Conservation (phyloP, 2,888 invertebrate genomes). For the Bugulina stolonifera region DNA sequence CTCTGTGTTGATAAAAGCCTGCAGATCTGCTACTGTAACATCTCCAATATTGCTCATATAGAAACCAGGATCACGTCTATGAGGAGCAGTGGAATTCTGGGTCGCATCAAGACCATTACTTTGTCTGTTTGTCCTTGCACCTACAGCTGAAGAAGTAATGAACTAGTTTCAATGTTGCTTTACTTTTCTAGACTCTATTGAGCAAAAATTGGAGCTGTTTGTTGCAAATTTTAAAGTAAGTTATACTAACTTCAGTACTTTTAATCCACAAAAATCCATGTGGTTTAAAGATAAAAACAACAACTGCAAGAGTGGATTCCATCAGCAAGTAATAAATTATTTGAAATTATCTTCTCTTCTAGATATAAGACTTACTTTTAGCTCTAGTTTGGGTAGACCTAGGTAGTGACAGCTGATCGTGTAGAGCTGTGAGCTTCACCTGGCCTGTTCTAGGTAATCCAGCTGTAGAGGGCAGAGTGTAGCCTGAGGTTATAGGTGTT, state of each 20-base stretch:
- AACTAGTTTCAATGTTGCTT: too few relatives aligned
- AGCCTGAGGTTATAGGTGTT: background rate
- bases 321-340: too few relatives aligned
- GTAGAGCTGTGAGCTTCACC: background rate
- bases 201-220: too few relatives aligned
- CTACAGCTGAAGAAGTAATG: background rate
- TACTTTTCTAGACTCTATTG: too few relatives aligned
- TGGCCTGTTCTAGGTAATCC: constrained; percentile 2
- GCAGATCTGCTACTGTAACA: background rate
- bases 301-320: too few relatives aligned
- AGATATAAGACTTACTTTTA: background rate
- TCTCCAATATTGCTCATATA: constrained; percentile 10
- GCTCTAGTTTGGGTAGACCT: background rate
- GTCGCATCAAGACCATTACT: background rate
- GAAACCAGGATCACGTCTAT: background rate
- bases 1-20: background rate
- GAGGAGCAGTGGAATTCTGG: background rate
- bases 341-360: too few relatives aligned
- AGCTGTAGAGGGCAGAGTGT: constrained; percentile 15
- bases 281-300: too few relatives aligned
- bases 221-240: too few relatives aligned
- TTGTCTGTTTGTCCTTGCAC: background rate
- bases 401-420: background rate
- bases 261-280: too few relatives aligned
- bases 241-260: too few relatives aligned